A percentile compares a stretch with the other conserved stretches of the same genome.
These are phyloP conservation scores for Stenurella melanura DNA, from an alignment of 2,888 invertebrate species.

Conservation along the genomic window DNA sequence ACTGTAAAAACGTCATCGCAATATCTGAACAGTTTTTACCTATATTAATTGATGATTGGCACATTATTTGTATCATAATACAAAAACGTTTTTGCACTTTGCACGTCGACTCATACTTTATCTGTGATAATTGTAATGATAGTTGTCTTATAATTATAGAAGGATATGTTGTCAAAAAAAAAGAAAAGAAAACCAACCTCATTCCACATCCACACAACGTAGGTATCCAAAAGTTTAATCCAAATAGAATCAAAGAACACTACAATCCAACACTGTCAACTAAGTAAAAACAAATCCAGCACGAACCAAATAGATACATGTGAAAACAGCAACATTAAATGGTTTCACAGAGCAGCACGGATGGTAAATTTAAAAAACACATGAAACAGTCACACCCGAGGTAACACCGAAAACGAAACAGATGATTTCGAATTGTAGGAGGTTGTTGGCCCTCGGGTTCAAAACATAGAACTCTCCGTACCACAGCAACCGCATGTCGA, in stretches of 20 bases:
- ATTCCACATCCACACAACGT: slow-evolving; percentile 59
- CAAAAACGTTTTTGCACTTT: too few relatives aligned
- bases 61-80: too few relatives aligned
- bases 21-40: too few relatives aligned
- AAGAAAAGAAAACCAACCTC: slow-evolving; percentile 53
- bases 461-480: slow-evolving; percentile 34
- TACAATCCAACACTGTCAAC: slow-evolving; percentile 41
- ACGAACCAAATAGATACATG: slow-evolving; percentile 15
- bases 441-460: slow-evolving; percentile 50
- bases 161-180: too few relatives aligned
- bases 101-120: too few relatives aligned
- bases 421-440: slow-evolving; percentile 43
- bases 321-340: slow-evolving; percentile 31
- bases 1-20: too few relatives aligned
- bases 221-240: slow-evolving; percentile 44
- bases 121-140: too few relatives aligned
- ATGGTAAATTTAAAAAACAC: slow-evolving; percentile 41
- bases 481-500: slow-evolving; percentile 31
- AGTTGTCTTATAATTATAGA: too few relatives aligned
- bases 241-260: slow-evolving; percentile 39
- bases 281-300: slow-evolving; percentile 13
- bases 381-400: slow-evolving; percentile 40
- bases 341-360: slow-evolving; percentile 39
- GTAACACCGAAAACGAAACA: slow-evolving; percentile 37
- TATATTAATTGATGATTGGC: too few relatives aligned